These are phyloP conservation scores for Pseudomyrmex gracilis DNA, from an alignment of 1,140 invertebrate species.

Conservation along the genomic window DNA sequence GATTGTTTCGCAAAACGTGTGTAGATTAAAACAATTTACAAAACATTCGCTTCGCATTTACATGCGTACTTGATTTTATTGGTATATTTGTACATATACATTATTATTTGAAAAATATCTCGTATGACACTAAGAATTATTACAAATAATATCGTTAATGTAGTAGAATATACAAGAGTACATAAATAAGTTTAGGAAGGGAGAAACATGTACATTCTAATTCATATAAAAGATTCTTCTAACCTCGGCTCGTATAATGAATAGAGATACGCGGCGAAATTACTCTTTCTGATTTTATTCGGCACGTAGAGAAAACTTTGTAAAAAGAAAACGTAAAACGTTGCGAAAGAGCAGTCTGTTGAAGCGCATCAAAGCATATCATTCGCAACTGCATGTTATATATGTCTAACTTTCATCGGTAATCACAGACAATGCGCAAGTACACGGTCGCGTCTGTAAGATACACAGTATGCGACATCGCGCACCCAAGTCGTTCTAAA, in stretches of 20 bases:
- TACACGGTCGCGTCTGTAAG: background rate
- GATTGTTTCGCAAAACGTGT: no score
- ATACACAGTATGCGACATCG: background rate
- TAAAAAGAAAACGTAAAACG: background rate
- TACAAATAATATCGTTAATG: conserved; percentile 25
- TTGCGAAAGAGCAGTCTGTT: background rate
- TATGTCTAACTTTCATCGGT: conserved; percentile 4
- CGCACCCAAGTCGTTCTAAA: conserved; percentile 1
- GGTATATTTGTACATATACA: background rate
- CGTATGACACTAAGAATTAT: conserved; percentile 2
- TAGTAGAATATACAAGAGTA: background rate
- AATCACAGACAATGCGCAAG: conserved; percentile 44
- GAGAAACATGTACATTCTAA: background rate
- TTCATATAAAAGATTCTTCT: background rate
- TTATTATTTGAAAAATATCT: conserved; percentile 9
- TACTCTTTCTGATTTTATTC: background rate
- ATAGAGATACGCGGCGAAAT: background rate
- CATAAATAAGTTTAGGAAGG: background rate
- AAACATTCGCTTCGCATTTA: background rate
- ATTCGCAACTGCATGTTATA: conserved; percentile 29
- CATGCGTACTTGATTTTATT: conserved; percentile 14
- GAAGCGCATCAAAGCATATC: background rate
- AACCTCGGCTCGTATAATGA: background rate
- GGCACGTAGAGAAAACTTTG: background rate
- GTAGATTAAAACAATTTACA: no score